Base-by-base conservation (phyloP, 2,797 vertebrate species). In the Rhabdophis nuchalis region DNA sequence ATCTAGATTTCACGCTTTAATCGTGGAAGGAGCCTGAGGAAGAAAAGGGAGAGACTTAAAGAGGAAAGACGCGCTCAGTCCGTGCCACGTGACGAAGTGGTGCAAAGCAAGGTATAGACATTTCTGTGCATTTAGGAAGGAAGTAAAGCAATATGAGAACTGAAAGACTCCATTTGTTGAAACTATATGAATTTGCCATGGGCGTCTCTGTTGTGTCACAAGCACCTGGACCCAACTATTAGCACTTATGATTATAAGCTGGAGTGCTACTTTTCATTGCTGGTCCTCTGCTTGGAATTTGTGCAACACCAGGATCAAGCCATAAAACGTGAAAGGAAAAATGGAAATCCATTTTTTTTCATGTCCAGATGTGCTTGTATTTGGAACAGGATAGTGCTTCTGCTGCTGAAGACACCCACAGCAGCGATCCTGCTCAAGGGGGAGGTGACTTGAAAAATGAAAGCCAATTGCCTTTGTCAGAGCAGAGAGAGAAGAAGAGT, bases 21-120 rank as follows among this genome's bases (percentile, higher is more conserved):
- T 93, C 99, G 99, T 64, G 99, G 99, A 92, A 98, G 99, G 96
- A 99, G 98, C 95, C 98, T 98, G 95, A 98, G 99, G 96, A 99
- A 99, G 97, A 99, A 98, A 96, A 98, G 99, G 93, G 99, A 99
- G 90, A 99, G 97, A 94, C 97, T 99, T 95, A 99, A 99, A 96
- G 98, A 98, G 32, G 98, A 99, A 93, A 98, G 99, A 89, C 97
- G 99, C 95, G 98, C 99, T 87, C 99, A 99, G 97, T 99, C 99
- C 0, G 98, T 99, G 32, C 99, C 99, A 64, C 98, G 99, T 94
- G 98, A 99, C 87, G 98, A 99, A 93, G 97, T 98, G 97, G 97
- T 98, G 41, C 98, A 97, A 95, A 98, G 97, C 95, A 99, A 99
- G 98, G 99, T 99, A 96, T 68, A 89, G 91, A 46, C 53, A 2